Evolutionary conservation across 30 jellyfish, hydroid and myxozoan species (phyloP).

Genomic region (Kudoa iwatai): DNA sequence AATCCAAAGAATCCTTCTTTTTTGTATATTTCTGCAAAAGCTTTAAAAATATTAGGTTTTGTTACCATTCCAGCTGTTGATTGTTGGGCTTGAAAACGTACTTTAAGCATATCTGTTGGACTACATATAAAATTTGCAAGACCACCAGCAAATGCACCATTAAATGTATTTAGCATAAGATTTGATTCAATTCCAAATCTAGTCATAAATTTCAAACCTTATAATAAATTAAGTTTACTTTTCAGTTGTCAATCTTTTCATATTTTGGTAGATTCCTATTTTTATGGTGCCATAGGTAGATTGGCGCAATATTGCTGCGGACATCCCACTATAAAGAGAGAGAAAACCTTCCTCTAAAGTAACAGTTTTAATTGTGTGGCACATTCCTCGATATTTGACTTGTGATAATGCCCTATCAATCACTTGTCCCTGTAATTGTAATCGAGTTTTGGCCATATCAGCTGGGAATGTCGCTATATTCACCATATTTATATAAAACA

Average conservation of each 20-base stretch:
- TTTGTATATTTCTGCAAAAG: slow-evolving; percentile 19
- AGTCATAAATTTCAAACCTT: no score
- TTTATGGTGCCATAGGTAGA: slow-evolving; percentile 71
- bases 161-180: slow-evolving; percentile 18
- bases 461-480: slow-evolving; percentile 50
- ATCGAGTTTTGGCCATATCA: slow-evolving; percentile 54
- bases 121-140: slow-evolving; percentile 29
- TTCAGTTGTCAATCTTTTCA: slow-evolving; percentile 8
- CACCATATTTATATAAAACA: no score
- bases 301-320: slow-evolving; percentile 54
- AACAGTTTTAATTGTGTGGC: slow-evolving; percentile 32
- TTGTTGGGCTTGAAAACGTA: slow-evolving; percentile 41
- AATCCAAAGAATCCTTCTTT: slow-evolving; percentile 37
- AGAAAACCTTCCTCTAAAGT: slow-evolving; percentile 30
- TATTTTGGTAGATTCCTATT: slow-evolving; percentile 55
- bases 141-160: slow-evolving; percentile 55
- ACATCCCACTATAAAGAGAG: slow-evolving; percentile 28
- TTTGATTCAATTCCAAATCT: no score
- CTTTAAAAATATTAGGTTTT: slow-evolving; percentile 5
- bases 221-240: no score
- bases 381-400: slow-evolving; percentile 44
- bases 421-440: slow-evolving; percentile 78
- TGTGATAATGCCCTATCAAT: slow-evolving; percentile 10
- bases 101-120: slow-evolving; percentile 72
- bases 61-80: slow-evolving; percentile 10